phyloP scores from a whole-genome alignment of 2,888 invertebrate species.

The Tyria jacobaeae region DNA sequence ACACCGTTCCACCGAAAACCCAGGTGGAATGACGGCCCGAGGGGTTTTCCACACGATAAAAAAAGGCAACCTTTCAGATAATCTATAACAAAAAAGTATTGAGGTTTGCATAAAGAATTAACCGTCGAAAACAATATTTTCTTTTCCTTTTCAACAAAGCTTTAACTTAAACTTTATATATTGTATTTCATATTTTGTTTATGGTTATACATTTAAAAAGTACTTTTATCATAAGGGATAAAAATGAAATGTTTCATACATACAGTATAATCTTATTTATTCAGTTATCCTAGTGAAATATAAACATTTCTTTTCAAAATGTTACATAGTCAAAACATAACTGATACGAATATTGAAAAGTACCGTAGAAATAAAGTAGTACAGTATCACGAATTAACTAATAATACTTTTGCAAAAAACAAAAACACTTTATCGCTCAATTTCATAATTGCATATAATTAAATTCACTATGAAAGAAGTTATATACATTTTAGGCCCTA shows the following conservation, averaged over 20 bases:
- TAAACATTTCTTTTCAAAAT: constrained; percentile 57
- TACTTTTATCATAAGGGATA: neutral
- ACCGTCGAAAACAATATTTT: neutral
- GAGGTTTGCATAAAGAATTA: neutral
- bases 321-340: constrained; percentile 40
- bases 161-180: neutral
- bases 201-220: constrained; percentile 3
- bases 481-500: constrained; percentile 60
- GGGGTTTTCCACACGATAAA: too few species aligned
- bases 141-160: neutral
- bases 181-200: neutral
- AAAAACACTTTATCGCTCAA: constrained; percentile 12
- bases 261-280: constrained; percentile 64
- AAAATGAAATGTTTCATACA: constrained; percentile 28
- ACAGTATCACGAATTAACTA: constrained; percentile 14
- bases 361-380: constrained; percentile 1
- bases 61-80: neutral
- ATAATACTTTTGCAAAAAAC: constrained; percentile 2
- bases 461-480: constrained; percentile 44
- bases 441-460: constrained; percentile 38
- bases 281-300: constrained; percentile 68
- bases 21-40: too few species aligned
- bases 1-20: too few species aligned
- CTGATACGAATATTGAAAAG: constrained; percentile 16
- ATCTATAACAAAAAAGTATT: neutral